Base-by-base conservation (phyloP, 2,888 invertebrate genomes). In the Epinotia bilunana region DNA sequence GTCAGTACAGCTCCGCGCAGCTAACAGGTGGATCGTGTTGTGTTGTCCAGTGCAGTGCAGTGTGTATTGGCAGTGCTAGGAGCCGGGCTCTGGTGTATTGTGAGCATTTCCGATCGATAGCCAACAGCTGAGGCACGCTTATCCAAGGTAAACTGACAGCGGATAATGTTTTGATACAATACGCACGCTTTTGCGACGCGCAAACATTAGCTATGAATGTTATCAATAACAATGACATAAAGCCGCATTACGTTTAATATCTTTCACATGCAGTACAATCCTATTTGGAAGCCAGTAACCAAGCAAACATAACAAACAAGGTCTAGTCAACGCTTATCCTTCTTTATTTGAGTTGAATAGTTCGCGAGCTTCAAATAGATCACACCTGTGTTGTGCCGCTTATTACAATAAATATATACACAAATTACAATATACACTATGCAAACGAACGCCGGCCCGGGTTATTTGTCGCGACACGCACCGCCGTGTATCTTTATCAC, bases 1-100 rank as follows among this genome's bases (percentile, higher is more conserved):
- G 23, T 39, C 62, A 60, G 55, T 67, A 62, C 61, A 18, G 43
- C 46, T 55, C 55, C 57, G 74, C 70, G 74, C 65, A 57, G 74
- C 61, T 46, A 75, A 75, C 75, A 75, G 72, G 75, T 75, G 75
- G 75, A 75, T 65, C 60, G 67, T 61, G 67, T 73, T 73, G 60
- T 64, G 71, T 60, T 71, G 58, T 28, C 63, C 64, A 65, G 72
- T 75, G 72, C 60, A 60, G 74, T 75, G 75, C 72, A 75, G 75
- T 75, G 75, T 74, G 64, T 60, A 70, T 74, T 55, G 74, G 65
- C 69, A 28, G 70, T 33, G 64, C 57, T 28, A 18, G n/a, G 6
- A 53, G 43, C 64, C 55, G 53, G 65, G 60, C 74, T 64, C 63
- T 39, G 69, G 39, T 63, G 20, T 67, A 72, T 72, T 61, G 71